Base-by-base conservation (phyloP, 2,888 invertebrate species). In the Drosophila yooni region DNA sequence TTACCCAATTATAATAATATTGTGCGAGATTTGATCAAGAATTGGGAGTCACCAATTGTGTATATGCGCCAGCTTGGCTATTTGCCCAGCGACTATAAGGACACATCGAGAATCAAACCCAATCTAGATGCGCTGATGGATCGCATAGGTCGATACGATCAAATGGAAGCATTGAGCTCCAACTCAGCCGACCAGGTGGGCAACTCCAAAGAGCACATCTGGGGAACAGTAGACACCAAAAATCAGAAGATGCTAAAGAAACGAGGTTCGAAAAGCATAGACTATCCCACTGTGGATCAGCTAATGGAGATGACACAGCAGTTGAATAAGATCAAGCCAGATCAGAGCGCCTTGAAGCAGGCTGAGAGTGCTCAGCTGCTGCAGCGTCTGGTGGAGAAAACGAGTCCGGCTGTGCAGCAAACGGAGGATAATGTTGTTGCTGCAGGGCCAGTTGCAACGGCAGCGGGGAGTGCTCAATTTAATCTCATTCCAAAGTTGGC, bases 31-130 rank as follows among this genome's bases (percentile, higher is more conserved):
- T 46, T 89, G 34, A 88, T 89, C 18, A 76, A 66, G 61, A 81
- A 70, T 34, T 86, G 90, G 89, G 85, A 86, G 43, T 74, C 79
- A 0, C 86, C 89, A 0, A 85, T 86, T 25, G 66, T 74, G 0
- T 88, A 79, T 51, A 34, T 86, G 15, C 66, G 67, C 0, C 59
- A 69, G 6, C 50, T 74, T 0, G 88, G 89, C 18, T 89, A 79
- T 11, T 31, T 86, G 64, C 81, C 89, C 1, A 71, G 8, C 1
- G 77, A 88, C 52, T 89, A 65, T 34, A 56, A 76, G 52, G 84
- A 85, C 31, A 87, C 84, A 0, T 86, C 84, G 5, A 70, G 60
- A 34, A 75, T 85, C 0, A 88, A 85, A 7, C 84, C 76, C 2
- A 76, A 58, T 31, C 53, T 85, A 51, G 87, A 85, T 68, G 87